These are phyloP conservation scores for Stenotaenia linearis DNA, from an alignment of 2,888 invertebrate species.

Conservation along the genomic window DNA sequence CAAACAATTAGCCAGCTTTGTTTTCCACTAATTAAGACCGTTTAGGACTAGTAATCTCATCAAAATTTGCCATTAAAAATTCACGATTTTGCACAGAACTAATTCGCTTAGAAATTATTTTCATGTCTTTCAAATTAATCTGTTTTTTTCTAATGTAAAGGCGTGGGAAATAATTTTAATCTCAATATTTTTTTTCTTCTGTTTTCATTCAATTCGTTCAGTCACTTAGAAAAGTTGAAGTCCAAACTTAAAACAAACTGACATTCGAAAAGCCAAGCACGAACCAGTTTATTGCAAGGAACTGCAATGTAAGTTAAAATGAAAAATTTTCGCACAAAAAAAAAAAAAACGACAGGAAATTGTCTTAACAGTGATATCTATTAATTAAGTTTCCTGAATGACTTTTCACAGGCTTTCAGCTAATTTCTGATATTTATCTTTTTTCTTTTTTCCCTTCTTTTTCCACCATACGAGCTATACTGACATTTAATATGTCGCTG, in stretches of 20 bases:
- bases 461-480: too few species aligned
- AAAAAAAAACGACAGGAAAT: not conserved
- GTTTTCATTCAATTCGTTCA: too few species aligned
- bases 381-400: too few species aligned
- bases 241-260: not conserved
- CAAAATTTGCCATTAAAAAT: not conserved
- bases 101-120: not conserved
- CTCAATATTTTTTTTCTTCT: too few species aligned
- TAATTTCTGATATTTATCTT: too few species aligned
- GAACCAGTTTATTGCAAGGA: not conserved
- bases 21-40: conserved; percentile 6
- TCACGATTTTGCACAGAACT: not conserved
- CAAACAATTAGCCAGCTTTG: not conserved
- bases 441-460: too few species aligned
- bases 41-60: not conserved
- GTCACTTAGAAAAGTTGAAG: not conserved
- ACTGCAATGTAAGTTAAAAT: too few species aligned
- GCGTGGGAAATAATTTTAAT: too few species aligned
- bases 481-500: too few species aligned
- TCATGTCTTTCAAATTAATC: not conserved
- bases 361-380: not conserved
- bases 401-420: too few species aligned
- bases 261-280: not conserved
- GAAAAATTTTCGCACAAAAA: not conserved
- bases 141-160: too few species aligned